These are phyloP conservation scores for Drosophila novamexicana DNA, from an alignment of 1,140 invertebrate genomes.

Conservation along the genomic window DNA sequence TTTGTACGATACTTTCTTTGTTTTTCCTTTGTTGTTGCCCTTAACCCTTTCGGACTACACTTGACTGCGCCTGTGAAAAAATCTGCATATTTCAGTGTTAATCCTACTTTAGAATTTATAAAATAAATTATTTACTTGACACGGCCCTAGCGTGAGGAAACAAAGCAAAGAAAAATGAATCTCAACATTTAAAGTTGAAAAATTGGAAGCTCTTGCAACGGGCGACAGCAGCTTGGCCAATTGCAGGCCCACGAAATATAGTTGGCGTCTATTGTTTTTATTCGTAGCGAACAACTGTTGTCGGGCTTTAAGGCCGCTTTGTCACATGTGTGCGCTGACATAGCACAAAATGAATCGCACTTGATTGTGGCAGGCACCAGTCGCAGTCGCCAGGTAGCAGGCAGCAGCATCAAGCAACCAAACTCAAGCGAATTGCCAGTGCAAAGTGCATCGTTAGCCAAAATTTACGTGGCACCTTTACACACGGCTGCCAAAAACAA, in stretches of 20 bases:
- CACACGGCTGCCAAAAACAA: slow-evolving; percentile 72
- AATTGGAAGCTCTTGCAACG: slow-evolving; percentile 47
- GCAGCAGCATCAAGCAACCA: slow-evolving; percentile 5
- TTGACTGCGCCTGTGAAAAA: slow-evolving; percentile 52
- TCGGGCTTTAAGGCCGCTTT: slow-evolving; percentile 41
- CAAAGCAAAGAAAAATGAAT: slow-evolving; percentile 51
- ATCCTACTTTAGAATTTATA: slow-evolving; percentile 80
- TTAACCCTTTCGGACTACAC: slow-evolving; percentile 64
- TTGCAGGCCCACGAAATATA: slow-evolving; percentile 29
- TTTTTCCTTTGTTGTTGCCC: slow-evolving; percentile 28
- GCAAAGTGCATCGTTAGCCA: slow-evolving; percentile 80
- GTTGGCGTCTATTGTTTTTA: slow-evolving; percentile 40
- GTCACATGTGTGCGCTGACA: slow-evolving; percentile 59
- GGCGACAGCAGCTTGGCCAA: slow-evolving; percentile 21
- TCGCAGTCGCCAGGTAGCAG: neutral
- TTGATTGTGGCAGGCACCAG: slow-evolving; percentile 67
- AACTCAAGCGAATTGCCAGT: slow-evolving; percentile 58
- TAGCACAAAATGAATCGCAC: slow-evolving; percentile 78
- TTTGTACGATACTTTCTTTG: slow-evolving; percentile 30
- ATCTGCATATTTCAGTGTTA: slow-evolving; percentile 81
- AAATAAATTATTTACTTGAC: slow-evolving; percentile 80
- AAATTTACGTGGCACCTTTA: slow-evolving; percentile 75
- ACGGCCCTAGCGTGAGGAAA: slow-evolving; percentile 20
- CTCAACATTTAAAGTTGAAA: slow-evolving; percentile 42
- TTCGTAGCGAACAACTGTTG: slow-evolving; percentile 11